Evolutionary conservation across 2,113 vertebrate species (phyloP).

Genomic region (Hiodon tergisus): DNA sequence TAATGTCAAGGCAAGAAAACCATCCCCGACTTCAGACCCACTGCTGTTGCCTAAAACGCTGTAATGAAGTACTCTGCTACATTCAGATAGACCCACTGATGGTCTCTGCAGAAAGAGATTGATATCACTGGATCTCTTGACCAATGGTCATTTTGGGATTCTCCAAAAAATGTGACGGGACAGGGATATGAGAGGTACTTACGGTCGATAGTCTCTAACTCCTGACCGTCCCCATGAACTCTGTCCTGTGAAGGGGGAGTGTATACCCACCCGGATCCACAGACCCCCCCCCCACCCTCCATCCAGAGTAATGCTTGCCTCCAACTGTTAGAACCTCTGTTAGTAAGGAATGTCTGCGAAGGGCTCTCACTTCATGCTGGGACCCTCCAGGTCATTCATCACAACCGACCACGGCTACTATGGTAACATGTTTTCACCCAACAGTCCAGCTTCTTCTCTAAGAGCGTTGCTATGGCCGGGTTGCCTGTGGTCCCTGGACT

Average conservation of each 20-base stretch:
- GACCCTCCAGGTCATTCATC: constrained; percentile 37
- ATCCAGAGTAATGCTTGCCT: constrained; percentile 27
- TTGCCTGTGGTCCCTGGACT: background rate
- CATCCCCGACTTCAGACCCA: background rate
- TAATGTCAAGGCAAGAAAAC: constrained; percentile 5
- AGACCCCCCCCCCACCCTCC: constrained; percentile 24
- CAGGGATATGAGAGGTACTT: no score
- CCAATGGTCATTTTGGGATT: no score
- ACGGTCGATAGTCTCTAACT: background rate
- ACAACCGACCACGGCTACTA: constrained; percentile 28
- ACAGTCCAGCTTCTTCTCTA: constrained; percentile 5
- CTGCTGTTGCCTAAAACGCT: no score
- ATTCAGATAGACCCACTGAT: no score
- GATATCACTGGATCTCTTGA: background rate
- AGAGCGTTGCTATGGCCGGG: constrained; percentile 23
- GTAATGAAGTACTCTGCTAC: no score
- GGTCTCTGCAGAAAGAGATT: background rate
- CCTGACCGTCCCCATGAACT: constrained; percentile 23
- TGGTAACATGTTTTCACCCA: constrained; percentile 31
- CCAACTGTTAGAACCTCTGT: constrained; percentile 25
- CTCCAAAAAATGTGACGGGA: no score
- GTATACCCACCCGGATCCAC: constrained; percentile 18
- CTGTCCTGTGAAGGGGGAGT: constrained; percentile 29
- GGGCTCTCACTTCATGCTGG: constrained; percentile 10
- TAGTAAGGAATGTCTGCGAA: constrained; percentile 29